These are phyloP conservation scores for Steinernema carpocapsae DNA, from an alignment of 2,888 invertebrate genomes.

Conservation along the genomic window DNA sequence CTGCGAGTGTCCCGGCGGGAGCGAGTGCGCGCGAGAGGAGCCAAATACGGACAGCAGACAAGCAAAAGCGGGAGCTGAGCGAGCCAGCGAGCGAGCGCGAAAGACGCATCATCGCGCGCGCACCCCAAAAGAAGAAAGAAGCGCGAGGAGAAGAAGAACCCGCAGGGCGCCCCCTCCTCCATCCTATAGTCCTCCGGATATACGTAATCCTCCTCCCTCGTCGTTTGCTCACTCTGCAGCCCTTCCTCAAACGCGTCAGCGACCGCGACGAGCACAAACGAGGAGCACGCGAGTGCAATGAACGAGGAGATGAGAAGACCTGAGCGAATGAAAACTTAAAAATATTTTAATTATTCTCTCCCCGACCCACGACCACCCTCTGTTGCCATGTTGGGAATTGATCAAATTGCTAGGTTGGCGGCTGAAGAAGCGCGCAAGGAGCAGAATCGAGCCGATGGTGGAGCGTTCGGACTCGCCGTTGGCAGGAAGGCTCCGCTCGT, in stretches of 20 bases:
- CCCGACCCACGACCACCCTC: background rate
- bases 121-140: conserved; percentile 10
- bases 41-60: no score
- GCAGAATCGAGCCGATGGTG: conserved; percentile 55
- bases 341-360: background rate
- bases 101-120: conserved; percentile 24
- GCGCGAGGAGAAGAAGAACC: conserved; percentile 17
- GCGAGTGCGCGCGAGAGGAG: background rate
- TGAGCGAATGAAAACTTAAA: conserved; percentile 28
- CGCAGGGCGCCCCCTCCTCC: conserved; percentile 2
- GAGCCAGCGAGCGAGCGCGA: no score
- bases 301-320: conserved; percentile 1
- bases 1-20: background rate
- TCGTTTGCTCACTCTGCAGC: conserved; percentile 4
- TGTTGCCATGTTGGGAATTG: conserved; percentile 62
- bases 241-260: background rate
- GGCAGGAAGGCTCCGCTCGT: conserved; percentile 44
- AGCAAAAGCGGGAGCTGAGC: no score
- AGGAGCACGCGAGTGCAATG: background rate
- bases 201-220: conserved; percentile 28
- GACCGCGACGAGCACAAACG: no score
- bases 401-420: conserved; percentile 68
- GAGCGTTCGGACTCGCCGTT: conserved; percentile 44
- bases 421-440: conserved; percentile 68
- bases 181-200: conserved; percentile 28